Evolutionary conservation across 2,797 vertebrate species (phyloP), one percentile per base, ranked within the genome.

Genomic region (Hybognathus amarus): DNA sequence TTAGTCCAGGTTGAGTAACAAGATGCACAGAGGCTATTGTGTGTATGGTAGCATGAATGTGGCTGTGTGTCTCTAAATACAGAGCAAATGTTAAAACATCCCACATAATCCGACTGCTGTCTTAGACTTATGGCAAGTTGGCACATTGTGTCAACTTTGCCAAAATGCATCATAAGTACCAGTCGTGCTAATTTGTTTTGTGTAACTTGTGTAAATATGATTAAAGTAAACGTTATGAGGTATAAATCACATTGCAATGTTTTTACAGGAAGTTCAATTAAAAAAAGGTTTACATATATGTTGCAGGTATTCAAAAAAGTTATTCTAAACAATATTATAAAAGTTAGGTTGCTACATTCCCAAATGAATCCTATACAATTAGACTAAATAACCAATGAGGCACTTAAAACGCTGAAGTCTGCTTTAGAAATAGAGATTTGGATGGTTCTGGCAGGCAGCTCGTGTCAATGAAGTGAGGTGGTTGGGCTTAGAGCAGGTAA

Each of bases 381-480:
- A 74, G 64, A 40, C 63, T 76, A 59, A 84, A 81, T 75, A n/a
- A 75, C 40, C 64, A 74, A 36, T 27, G 24, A 42, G 74, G 59
- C 38, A 75, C 71, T 80, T 68, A 27, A 85, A 83, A 86, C 2
- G 1, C 79, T 73, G 71, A 33, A 52, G 59, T 76, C 77, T 79
- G 52, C 83, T 82, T 73, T 61, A 77, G 63, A 80, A 78, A 64
- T 71, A 36, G 68, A 11, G 59, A 67, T 79, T 67, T 77, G 36
- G 77, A 80, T 79, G 17, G 63, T 83, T 85, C 78, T 85, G 66
- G 59, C 73, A 70, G 59, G 74, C 73, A 79, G 50, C 63, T 70
- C 11, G 56, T 76, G 71, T 83, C 73, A 56, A 76, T 84, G 68
- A 67, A 83, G 74, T 63, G 69, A 73, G 61, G 69, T 78, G 52